phyloP scores from a whole-genome alignment of 1,140 invertebrate genomes.

The Drosophila hydei region DNA sequence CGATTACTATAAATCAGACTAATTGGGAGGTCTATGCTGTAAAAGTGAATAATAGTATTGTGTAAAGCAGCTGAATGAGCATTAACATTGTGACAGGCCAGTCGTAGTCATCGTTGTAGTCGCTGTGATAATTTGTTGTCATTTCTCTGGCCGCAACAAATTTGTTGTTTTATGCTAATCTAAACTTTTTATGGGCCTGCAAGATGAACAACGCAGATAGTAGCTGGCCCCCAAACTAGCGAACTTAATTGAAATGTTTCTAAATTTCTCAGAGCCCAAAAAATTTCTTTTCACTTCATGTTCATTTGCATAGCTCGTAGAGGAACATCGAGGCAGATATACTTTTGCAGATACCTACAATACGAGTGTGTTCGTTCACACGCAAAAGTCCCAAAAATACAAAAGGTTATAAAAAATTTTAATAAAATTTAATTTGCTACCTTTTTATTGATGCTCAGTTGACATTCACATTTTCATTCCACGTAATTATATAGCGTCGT shows the following conservation, averaged over 20 bases:
- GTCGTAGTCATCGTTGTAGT: neutral
- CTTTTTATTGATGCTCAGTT: conserved; percentile 61
- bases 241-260: conserved; percentile 67
- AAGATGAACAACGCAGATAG: conserved; percentile 56
- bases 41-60: conserved; percentile 65
- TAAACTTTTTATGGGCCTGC: conserved; percentile 20
- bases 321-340: conserved; percentile 4
- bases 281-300: conserved; percentile 44
- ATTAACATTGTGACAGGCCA: conserved; percentile 59
- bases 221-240: conserved; percentile 7
- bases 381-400: conserved; percentile 38
- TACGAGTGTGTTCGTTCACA: conserved; percentile 53
- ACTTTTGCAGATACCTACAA: conserved; percentile 24
- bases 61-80: conserved; percentile 21
- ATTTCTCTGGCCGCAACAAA: conserved; percentile 25
- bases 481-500: conserved; percentile 63
- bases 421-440: conserved; percentile 79
- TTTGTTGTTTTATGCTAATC: conserved; percentile 47
- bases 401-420: conserved; percentile 54
- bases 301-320: conserved; percentile 41
- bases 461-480: conserved; percentile 76
- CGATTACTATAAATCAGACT: conserved; percentile 57
- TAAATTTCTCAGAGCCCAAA: conserved; percentile 39
- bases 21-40: conserved; percentile 64
- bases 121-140: conserved; percentile 41